A percentile compares a stretch with the other conserved stretches of the same genome.
phyloP scores from a whole-genome alignment of 2,113 vertebrate species.

The Gadus macrocephalus region DNA sequence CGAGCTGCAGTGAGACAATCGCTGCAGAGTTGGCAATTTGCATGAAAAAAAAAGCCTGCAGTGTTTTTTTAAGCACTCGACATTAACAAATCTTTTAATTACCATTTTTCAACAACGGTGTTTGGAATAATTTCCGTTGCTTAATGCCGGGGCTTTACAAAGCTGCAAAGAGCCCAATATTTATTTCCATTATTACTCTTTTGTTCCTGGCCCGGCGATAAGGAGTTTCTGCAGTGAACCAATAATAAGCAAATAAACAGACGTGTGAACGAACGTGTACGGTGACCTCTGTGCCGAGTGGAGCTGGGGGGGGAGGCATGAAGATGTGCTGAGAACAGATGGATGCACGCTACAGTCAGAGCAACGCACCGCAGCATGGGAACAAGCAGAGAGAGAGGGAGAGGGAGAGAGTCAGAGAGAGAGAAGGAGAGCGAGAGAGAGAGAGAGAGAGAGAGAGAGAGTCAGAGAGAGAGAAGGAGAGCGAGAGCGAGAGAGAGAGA shows the following conservation, averaged over 20 bases:
- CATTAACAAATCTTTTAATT: conserved; percentile 78
- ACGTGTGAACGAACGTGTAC: background rate
- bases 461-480: too few relatives aligned
- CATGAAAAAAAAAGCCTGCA: conserved; percentile 69
- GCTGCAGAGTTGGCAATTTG: conserved; percentile 65
- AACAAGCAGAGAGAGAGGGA: too few relatives aligned
- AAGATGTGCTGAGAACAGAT: background rate
- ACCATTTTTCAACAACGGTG: conserved; percentile 68
- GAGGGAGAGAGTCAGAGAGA: too few relatives aligned
- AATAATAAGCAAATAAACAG: conserved; percentile 13
- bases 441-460: too few relatives aligned
- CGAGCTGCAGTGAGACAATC: conserved; percentile 48
- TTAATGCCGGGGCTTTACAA: conserved; percentile 44
- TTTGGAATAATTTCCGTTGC: conserved; percentile 60
- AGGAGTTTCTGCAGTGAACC: conserved; percentile 29
- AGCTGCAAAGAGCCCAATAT: conserved; percentile 29
- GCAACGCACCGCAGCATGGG: too few relatives aligned
- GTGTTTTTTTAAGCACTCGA: conserved; percentile 71
- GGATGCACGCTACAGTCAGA: background rate
- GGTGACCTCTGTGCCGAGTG: background rate
- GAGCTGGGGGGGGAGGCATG: background rate
- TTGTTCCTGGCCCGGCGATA: conserved; percentile 31
- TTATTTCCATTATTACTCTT: conserved; percentile 48
- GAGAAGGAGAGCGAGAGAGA: too few relatives aligned
- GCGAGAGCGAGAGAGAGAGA: too few relatives aligned